These are phyloP conservation scores for Myripristis murdjan DNA, from an alignment of 2,797 vertebrate genomes.

Conservation along the genomic window DNA sequence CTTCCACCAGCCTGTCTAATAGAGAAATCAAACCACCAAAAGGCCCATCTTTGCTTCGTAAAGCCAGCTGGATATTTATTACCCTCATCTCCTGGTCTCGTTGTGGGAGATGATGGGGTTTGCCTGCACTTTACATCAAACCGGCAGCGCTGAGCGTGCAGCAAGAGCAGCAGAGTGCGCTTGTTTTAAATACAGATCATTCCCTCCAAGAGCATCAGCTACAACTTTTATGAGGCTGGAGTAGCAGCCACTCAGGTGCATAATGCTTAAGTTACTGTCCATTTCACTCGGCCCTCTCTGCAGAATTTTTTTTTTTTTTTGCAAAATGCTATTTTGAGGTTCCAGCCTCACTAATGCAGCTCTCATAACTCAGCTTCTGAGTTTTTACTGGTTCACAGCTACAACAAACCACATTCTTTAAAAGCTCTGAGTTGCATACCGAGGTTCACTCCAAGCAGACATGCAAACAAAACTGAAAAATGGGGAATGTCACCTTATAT, in stretches of 20 bases:
- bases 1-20: neutral
- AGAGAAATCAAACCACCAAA: constrained; percentile 30
- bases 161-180: constrained; percentile 9
- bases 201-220: constrained; percentile 15
- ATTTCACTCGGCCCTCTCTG: neutral
- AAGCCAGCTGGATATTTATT: constrained; percentile 39
- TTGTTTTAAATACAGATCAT: neutral
- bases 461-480: too few species aligned
- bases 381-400: neutral
- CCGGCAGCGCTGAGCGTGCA: constrained; percentile 8
- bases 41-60: neutral
- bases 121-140: constrained; percentile 28
- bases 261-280: neutral
- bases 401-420: neutral
- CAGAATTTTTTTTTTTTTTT: too few species aligned
- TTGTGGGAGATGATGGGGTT: neutral
- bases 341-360: neutral
- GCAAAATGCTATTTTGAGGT: neutral
- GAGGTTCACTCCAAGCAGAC: neutral
- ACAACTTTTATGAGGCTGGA: constrained; percentile 28
- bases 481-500: too few species aligned
- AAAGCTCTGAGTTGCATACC: neutral
- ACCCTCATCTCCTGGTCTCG: neutral
- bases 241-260: neutral
- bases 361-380: neutral